Percentiles rank a stretch among this genome's conserved stretches.
These are phyloP conservation scores for Micrasema longulum DNA, from an alignment of 1,140 invertebrate species.

Conservation along the genomic window DNA sequence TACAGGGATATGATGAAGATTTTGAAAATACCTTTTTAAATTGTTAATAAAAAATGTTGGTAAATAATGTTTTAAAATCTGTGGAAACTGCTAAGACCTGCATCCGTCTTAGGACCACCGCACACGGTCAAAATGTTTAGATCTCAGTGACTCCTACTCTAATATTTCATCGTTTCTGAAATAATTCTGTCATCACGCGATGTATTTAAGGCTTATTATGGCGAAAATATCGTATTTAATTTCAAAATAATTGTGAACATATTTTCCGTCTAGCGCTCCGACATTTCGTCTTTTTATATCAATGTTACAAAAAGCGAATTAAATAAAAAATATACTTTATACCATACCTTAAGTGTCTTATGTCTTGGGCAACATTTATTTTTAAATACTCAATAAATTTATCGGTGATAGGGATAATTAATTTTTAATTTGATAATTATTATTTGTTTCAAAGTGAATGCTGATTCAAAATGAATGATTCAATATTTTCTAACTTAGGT, in stretches of 20 bases:
- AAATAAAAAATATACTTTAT: no score
- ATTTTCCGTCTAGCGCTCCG: no score
- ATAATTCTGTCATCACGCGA: slow-evolving; percentile 35
- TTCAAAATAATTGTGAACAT: neutral
- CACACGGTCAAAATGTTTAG: slow-evolving; percentile 23
- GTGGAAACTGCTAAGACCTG: slow-evolving; percentile 4
- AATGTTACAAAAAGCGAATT: no score
- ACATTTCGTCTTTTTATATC: no score
- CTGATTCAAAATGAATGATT: no score
- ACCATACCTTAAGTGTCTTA: no score
- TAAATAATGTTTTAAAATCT: slow-evolving; percentile 9
- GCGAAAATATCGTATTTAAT: slow-evolving; percentile 19
- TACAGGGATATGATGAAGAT: neutral
- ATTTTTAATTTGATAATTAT: no score
- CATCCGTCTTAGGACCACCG: slow-evolving; percentile 27
- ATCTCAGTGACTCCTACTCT: slow-evolving; percentile 26
- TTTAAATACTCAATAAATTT: no score
- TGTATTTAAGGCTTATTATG: slow-evolving; percentile 26
- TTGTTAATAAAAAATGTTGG: neutral
- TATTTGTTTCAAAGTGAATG: no score
- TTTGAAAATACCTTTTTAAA: neutral
- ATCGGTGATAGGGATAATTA: no score
- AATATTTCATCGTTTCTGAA: slow-evolving; percentile 1
- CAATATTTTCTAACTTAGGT: no score
- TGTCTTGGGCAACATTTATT: no score